Percentiles rank a stretch among this genome's conserved stretches.
Conservation (phyloP, 2,113 vertebrate genomes). For the Lycocorax pyrrhopterus region DNA sequence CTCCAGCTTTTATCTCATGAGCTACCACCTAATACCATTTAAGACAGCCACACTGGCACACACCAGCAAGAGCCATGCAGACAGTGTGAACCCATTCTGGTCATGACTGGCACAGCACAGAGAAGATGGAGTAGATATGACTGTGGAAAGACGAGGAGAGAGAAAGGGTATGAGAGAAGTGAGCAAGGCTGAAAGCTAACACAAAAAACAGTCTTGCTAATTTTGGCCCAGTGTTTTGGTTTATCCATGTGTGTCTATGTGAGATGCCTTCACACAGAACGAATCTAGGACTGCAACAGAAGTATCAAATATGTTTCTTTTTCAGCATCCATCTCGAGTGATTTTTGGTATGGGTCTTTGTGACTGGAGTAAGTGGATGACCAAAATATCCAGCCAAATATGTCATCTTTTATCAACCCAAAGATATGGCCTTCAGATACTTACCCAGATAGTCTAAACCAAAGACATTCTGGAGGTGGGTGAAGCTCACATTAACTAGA, state of each 20-base stretch:
- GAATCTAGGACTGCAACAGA: not conserved
- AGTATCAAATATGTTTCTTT: not conserved
- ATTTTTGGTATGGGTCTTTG: not conserved
- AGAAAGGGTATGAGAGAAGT: rapidly evolving
- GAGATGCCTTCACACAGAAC: not conserved
- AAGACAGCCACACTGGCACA: not conserved
- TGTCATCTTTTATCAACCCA: not conserved
- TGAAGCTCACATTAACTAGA: not conserved
- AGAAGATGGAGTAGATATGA: not conserved
- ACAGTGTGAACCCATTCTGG: not conserved
- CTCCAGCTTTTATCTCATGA: not conserved
- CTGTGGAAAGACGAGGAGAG: not conserved
- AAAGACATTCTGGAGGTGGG: not conserved
- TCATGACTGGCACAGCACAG: not conserved
- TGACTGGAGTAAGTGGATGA: not conserved
- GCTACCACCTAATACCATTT: not conserved
- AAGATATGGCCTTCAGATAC: not conserved
- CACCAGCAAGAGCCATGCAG: not conserved
- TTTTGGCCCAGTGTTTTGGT: not conserved
- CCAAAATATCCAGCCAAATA: not conserved
- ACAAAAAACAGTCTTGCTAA: not conserved
- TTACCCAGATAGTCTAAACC: not conserved
- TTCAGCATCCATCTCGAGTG: not conserved
- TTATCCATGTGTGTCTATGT: not conserved
- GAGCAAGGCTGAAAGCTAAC: not conserved